Base-by-base conservation (phyloP, 1,140 invertebrate species). In the Calephelis nemesis region DNA sequence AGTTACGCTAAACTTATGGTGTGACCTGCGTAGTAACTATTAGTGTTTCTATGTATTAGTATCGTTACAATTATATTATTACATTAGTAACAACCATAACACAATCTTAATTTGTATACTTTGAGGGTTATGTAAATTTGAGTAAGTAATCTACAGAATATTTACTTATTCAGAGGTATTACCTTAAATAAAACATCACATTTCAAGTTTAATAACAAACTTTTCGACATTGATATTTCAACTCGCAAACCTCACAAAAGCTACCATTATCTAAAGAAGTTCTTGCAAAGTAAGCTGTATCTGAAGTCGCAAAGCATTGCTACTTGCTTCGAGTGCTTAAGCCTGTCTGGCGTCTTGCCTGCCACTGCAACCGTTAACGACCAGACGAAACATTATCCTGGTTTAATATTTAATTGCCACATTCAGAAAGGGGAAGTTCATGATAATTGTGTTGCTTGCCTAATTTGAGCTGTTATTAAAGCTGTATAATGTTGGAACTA, bases 331-430 rank as follows among this genome's bases (percentile, higher is more conserved):
- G 47, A 62, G 69, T 69, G 76, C 71, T 78, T 73, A 76, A 76
- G 72, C 69, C 69, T 52, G 68, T 67, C 69, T 76, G 68, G 76
- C 76, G 69, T 73, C 72, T 76, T 73, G 68, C 70, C 74, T 75
- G 30, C 49, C 63, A 63, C 47, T 42, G 67, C 60, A 66, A 52
- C 49, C 63, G 63, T 50, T 48, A 65, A 30, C 40, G 39, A 50
- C 12, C 47, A n/a, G 11, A 13, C 63, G 47, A 65, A 50, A 65
- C 47, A 40, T 60, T 39, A 60, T 30, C 19, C 54, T 12, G 11
- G 30, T 39, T 58, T 19, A 58, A 60, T 39, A 60, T 40, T 60
- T 12, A 60, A 60, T 11, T 60, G 54, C 10, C 9, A 58, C 11
- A 58, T 12, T 7, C 54, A 40, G 11, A 60, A 40, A 40, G 19